Conservation (phyloP, 2,888 invertebrate genomes). For the Blomia tropicalis region DNA sequence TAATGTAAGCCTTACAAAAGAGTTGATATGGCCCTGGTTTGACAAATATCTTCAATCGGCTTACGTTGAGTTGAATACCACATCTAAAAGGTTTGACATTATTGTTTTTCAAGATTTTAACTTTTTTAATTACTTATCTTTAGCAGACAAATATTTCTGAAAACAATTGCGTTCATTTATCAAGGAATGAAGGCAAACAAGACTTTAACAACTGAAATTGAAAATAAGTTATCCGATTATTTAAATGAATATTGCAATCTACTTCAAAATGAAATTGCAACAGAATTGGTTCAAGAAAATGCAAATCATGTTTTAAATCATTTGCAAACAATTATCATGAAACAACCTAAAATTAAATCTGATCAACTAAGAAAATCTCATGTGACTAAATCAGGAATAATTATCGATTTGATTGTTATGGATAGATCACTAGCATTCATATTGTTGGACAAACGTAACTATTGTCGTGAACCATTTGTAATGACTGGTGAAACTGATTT, state of each 20-base stretch:
- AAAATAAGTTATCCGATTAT: background rate
- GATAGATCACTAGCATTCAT: background rate
- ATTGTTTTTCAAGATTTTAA: background rate
- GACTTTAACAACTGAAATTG: background rate
- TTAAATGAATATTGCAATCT: background rate
- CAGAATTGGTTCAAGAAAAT: background rate
- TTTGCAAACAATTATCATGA: too few species aligned
- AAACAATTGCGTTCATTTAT: conserved; percentile 10
- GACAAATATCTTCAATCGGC: background rate
- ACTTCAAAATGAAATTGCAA: background rate
- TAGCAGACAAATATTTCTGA: conserved; percentile 6
- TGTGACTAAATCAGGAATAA: background rate
- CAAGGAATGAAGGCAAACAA: background rate
- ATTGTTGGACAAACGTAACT: background rate
- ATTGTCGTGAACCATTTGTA: background rate
- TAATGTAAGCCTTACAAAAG: background rate
- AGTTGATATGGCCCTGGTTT: background rate
- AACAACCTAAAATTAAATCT: too few species aligned
- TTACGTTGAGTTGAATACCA: background rate
- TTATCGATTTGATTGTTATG: background rate
- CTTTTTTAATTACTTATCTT: background rate
- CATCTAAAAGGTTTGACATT: background rate
- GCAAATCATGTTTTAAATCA: background rate
- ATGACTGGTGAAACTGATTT: conserved; percentile 1
- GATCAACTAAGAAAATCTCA: background rate